Conservation (phyloP, 2,113 vertebrate genomes). For the Neotoma lepida region DNA sequence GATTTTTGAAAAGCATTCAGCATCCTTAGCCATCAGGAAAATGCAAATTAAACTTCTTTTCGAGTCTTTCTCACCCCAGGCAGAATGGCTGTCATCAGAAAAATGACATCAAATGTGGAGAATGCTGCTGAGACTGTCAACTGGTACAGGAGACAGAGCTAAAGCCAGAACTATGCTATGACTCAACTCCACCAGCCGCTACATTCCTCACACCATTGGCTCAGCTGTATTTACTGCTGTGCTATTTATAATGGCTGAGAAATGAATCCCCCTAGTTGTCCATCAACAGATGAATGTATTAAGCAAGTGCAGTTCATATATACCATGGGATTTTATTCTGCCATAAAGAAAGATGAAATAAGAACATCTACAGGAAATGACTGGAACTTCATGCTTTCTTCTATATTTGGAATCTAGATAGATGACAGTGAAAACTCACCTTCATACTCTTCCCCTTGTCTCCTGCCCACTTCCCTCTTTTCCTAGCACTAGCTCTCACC, state of each 20-base stretch:
- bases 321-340: neutral
- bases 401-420: neutral
- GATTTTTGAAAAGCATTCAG: neutral
- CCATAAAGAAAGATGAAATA: neutral
- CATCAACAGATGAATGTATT: neutral
- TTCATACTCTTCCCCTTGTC: neutral
- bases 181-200: neutral
- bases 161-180: neutral
- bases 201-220: neutral
- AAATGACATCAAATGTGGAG: neutral
- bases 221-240: neutral
- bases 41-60: neutral
- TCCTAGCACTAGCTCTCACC: neutral
- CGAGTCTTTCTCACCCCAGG: neutral
- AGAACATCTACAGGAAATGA: neutral
- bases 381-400: neutral
- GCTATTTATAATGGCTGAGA: neutral
- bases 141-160: neutral
- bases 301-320: neutral
- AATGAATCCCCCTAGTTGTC: neutral
- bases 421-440: neutral
- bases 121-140: neutral
- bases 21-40: neutral
- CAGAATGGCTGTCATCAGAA: neutral
- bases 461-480: neutral